A percentile compares a stretch with the other conserved stretches of the same genome.
Conservation (phyloP, 2,797 vertebrate species). For the Caiman crocodilus region DNA sequence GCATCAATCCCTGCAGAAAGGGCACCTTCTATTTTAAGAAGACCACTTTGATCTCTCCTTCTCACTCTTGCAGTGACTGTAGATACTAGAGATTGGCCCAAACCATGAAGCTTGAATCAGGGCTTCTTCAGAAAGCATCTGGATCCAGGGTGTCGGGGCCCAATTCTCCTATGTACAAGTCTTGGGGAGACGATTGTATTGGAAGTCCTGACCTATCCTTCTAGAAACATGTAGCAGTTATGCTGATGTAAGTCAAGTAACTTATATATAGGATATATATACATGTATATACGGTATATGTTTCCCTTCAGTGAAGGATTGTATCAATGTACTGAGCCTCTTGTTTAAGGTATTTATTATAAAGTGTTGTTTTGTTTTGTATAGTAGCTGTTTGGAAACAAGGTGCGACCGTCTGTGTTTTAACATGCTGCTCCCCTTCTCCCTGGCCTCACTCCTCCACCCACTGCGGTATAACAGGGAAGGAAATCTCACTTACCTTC, state of each 20-base stretch:
- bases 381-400: conserved; percentile 81
- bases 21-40: conserved; percentile 53
- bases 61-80: background rate
- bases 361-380: conserved; percentile 78
- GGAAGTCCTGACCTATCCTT: conserved; percentile 29
- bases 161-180: background rate
- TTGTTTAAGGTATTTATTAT: conserved; percentile 90
- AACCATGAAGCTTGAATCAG: background rate
- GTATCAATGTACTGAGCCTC: conserved; percentile 87
- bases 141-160: background rate
- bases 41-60: background rate
- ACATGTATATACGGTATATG: conserved; percentile 48
- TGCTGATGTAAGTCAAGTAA: conserved; percentile 83
- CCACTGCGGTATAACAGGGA: background rate
- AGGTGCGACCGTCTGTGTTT: conserved; percentile 71
- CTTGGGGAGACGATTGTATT: background rate
- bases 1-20: conserved; percentile 47
- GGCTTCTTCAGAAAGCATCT: background rate
- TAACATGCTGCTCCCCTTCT: conserved; percentile 81
- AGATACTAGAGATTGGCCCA: background rate
- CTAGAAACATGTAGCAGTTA: conserved; percentile 79
- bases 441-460: background rate
- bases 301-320: conserved; percentile 94
- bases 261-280: conserved; percentile 75
- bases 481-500: conserved; percentile 15